These are phyloP conservation scores for Pollenia griseotomentosa DNA, from an alignment of 2,888 invertebrate genomes.

Conservation along the genomic window DNA sequence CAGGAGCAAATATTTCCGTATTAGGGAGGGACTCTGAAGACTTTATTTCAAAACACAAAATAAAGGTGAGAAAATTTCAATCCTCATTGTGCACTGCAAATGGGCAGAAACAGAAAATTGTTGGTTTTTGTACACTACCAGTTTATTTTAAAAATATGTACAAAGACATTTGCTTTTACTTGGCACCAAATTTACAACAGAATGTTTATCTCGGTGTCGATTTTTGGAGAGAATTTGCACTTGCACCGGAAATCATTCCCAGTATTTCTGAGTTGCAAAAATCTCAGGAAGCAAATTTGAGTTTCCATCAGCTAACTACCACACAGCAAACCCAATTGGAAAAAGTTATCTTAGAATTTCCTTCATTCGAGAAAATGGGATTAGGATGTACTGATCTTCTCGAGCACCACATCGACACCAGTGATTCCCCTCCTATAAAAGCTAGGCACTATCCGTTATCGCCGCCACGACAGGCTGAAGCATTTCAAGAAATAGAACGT, in stretches of 20 bases:
- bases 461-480: slow-evolving; percentile 39
- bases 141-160: neutral
- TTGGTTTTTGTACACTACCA: slow-evolving; percentile 12
- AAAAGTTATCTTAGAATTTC: slow-evolving; percentile 12
- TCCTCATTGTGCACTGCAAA: slow-evolving; percentile 35
- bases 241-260: neutral
- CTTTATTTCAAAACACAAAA: neutral
- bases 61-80: neutral
- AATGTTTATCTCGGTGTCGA: neutral
- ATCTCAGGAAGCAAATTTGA: neutral
- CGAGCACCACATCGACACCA: slow-evolving; percentile 27
- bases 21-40: slow-evolving; percentile 21
- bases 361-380: slow-evolving; percentile 21
- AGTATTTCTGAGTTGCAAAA: no score
- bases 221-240: no score
- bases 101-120: slow-evolving; percentile 12
- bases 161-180: neutral
- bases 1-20: slow-evolving; percentile 40
- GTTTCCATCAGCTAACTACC: neutral
- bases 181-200: neutral
- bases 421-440: slow-evolving; percentile 47
- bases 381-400: slow-evolving; percentile 18
- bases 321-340: neutral
- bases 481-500: slow-evolving; percentile 26
- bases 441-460: slow-evolving; percentile 28